Evolutionary conservation across 92 coral and sea anemone genomes (phyloP).

Genomic region (Epizoanthus illoricatus): DNA sequence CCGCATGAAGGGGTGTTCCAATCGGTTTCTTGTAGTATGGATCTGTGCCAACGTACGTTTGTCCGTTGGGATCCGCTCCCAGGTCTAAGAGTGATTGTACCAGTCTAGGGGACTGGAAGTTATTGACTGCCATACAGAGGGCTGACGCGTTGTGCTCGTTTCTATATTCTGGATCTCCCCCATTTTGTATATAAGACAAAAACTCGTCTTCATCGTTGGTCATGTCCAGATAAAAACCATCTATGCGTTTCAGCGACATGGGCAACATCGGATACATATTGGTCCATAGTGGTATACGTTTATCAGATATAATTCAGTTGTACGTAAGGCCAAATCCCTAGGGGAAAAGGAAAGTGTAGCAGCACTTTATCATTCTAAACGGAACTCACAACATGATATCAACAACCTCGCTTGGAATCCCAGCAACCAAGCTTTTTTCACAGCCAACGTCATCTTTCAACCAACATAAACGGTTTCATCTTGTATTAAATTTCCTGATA

Average conservation of each 20-base stretch:
- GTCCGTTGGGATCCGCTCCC: not conserved
- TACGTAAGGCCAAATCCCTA: too few relatives aligned
- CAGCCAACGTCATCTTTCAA: too few relatives aligned
- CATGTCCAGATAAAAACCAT: slow-evolving; percentile 3
- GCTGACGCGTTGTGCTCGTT: not conserved
- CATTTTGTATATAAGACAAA: not conserved
- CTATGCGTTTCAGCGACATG: not conserved
- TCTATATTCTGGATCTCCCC: not conserved
- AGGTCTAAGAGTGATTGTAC: slow-evolving; percentile 15
- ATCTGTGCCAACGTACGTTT: not conserved
- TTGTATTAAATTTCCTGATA: too few relatives aligned
- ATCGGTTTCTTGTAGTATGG: not conserved
- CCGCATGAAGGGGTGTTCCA: slow-evolving; percentile 32
- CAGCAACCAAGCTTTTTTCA: too few relatives aligned
- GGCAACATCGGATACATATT: too few relatives aligned
- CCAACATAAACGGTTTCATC: too few relatives aligned
- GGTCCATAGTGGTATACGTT: too few relatives aligned
- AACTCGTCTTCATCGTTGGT: not conserved
- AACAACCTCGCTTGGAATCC: too few relatives aligned
- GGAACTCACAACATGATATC: too few relatives aligned
- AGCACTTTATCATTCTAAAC: too few relatives aligned
- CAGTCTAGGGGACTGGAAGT: not conserved
- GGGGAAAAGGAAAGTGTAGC: too few relatives aligned
- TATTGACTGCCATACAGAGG: slow-evolving; percentile 9
- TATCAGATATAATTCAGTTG: too few relatives aligned